Base-by-base conservation (phyloP, 2,113 vertebrate species). In the Varanus salvator region DNA sequence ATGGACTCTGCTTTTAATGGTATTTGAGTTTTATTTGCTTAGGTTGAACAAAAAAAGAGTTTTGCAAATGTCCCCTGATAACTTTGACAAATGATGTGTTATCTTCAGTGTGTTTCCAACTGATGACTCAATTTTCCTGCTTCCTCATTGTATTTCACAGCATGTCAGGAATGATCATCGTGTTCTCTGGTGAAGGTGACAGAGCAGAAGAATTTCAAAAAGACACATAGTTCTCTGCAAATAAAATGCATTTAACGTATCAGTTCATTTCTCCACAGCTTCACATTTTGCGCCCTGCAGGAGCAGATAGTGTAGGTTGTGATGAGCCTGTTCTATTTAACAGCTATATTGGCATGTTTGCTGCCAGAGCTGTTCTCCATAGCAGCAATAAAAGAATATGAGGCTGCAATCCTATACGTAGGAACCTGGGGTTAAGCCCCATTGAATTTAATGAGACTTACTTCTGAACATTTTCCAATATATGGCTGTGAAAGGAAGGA, bases 51-150 rank as follows among this genome's bases (percentile, higher is more conserved):
- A 54, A 88, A 85, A 44, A 90, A 9, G 14, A 4, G 52, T 48
- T 90, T 86, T 72, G 52, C 76, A 80, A 64, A 82, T 80, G 29
- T 81, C 66, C 31, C 80, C 69, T 80, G 78, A 82, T 75, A 90
- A 87, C 54, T 66, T 80, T 86, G 77, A 90, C 84, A 90, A 86
- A 87, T 82, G 31, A 66, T 52, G 31, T 74, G 25, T 87, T 90
- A 82, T 82, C 89, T 90, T 81, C 14, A 29, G 23, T 76, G 31
- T 64, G 29, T 82, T 90, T 89, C 66, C 78, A 6, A 82, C 8
- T 25, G 44, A 75, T 87, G 38, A 86, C 84, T 86, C 84, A 86
- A 66, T 86, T 86, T 74, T 60, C 29, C 75, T 72, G 27, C 38
- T 90, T 90, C 84, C 66, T 86, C 29, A 74, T 64, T 82, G 77